Conservation (phyloP, 2,797 vertebrate species). For the Labroides dimidiatus region DNA sequence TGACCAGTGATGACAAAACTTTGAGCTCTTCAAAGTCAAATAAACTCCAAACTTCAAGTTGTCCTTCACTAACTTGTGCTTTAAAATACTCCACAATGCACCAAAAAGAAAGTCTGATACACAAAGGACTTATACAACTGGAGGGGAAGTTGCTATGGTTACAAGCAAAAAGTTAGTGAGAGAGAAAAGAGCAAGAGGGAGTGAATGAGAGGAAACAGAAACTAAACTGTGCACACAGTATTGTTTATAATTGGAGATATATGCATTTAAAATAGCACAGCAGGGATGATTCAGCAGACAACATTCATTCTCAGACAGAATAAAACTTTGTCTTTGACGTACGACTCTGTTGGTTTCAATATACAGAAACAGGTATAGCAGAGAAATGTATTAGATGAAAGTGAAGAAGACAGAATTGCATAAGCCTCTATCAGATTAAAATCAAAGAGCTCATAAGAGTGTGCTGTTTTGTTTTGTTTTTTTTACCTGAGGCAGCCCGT, state of each 20-base stretch:
- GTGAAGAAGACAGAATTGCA: not conserved
- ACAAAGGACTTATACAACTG: constrained; percentile 46
- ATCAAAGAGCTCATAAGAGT: too few relatives aligned
- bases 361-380: not conserved
- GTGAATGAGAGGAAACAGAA: constrained; percentile 10
- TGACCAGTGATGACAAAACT: not conserved
- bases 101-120: constrained; percentile 47
- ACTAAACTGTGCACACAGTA: constrained; percentile 15
- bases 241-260: constrained; percentile 33
- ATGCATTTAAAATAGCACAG: constrained; percentile 31
- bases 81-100: constrained; percentile 36
- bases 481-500: constrained; percentile 98
- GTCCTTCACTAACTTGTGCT: constrained; percentile 35
- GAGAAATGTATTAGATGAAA: not conserved
- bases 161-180: constrained; percentile 43
- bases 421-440: not conserved
- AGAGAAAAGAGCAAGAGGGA: not conserved
- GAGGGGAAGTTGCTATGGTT: constrained; percentile 69
- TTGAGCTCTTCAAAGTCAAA: not conserved
- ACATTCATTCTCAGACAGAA: constrained; percentile 3
- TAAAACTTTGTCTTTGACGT: not conserved
- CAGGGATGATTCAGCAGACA: constrained; percentile 11
- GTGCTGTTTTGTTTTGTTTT: too few relatives aligned
- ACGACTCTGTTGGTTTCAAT: constrained; percentile 5
- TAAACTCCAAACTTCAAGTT: constrained; percentile 3